These are phyloP conservation scores for Ophonus ardosiacus DNA, from an alignment of 2,888 invertebrate species.

Conservation along the genomic window DNA sequence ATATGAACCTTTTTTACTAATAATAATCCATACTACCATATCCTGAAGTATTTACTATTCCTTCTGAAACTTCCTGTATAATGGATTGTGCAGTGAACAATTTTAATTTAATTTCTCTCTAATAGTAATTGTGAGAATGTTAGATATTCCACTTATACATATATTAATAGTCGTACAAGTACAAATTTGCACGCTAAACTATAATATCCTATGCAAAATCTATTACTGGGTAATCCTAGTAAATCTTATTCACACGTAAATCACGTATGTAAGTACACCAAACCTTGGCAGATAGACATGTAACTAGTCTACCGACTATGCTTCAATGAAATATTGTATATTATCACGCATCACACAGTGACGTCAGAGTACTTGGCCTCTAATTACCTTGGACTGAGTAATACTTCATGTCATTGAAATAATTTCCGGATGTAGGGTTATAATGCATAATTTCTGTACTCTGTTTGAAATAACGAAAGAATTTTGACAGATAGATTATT, in stretches of 20 bases:
- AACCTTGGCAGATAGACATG: constrained; percentile 37
- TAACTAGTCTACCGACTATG: constrained; percentile 1
- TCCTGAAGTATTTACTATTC: no score
- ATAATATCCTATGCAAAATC: background rate
- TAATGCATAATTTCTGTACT: no score
- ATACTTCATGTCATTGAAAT: background rate
- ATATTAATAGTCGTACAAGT: background rate
- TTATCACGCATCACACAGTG: constrained; percentile 25
- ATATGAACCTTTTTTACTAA: no score
- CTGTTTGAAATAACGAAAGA: no score
- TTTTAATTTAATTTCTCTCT: no score
- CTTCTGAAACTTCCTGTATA: no score
- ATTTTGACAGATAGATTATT: no score
- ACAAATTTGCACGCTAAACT: background rate
- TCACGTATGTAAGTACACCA: constrained; percentile 34
- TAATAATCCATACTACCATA: no score
- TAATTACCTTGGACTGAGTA: background rate
- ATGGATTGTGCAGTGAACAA: no score
- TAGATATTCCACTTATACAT: no score
- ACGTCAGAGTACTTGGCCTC: background rate
- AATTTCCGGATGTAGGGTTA: no score
- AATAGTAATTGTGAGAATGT: no score
- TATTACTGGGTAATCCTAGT: background rate
- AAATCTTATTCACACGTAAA: constrained; percentile 36
- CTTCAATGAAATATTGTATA: constrained; percentile 23